These are phyloP conservation scores for Quadriops clusia DNA, from an alignment of 2,888 invertebrate genomes.

Conservation along the genomic window DNA sequence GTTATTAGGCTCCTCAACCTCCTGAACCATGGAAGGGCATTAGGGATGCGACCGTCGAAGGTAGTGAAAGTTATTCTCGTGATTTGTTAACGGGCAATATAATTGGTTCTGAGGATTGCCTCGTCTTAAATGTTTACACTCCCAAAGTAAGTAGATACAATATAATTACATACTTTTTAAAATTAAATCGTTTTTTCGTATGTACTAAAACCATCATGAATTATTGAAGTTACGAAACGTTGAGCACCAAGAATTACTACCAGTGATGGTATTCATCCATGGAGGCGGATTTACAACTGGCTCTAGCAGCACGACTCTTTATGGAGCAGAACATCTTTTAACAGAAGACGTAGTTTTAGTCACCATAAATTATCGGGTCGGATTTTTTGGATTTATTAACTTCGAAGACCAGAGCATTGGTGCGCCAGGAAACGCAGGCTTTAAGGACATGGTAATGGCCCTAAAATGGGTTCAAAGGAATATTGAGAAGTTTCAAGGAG, in stretches of 20 bases:
- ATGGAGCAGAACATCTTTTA: neutral
- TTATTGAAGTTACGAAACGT: neutral
- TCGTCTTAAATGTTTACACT: too few species aligned
- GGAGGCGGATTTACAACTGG: neutral
- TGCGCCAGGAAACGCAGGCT: conserved; percentile 40
- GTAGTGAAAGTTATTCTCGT: neutral
- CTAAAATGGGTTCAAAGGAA: conserved; percentile 39
- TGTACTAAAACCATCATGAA: too few species aligned
- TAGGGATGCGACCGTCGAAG: conserved; percentile 6
- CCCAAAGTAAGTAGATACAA: too few species aligned
- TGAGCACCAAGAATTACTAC: neutral
- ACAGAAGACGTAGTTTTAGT: neutral
- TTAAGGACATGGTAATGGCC: conserved; percentile 40
- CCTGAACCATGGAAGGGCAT: conserved; percentile 10
- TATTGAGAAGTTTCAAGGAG: conserved; percentile 21
- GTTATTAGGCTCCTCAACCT: conserved; percentile 8
- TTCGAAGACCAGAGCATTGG: too few species aligned
- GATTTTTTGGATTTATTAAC: conserved; percentile 1
- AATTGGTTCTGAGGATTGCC: conserved; percentile 9
- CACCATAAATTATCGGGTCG: neutral
- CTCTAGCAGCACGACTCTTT: neutral
- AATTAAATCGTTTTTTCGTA: too few species aligned
- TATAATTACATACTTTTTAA: too few species aligned
- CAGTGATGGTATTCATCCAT: conserved; percentile 1
- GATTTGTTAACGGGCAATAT: neutral